Evolutionary conservation across 2,797 vertebrate genomes (phyloP).

Genomic region (Acanthurus lineatus): DNA sequence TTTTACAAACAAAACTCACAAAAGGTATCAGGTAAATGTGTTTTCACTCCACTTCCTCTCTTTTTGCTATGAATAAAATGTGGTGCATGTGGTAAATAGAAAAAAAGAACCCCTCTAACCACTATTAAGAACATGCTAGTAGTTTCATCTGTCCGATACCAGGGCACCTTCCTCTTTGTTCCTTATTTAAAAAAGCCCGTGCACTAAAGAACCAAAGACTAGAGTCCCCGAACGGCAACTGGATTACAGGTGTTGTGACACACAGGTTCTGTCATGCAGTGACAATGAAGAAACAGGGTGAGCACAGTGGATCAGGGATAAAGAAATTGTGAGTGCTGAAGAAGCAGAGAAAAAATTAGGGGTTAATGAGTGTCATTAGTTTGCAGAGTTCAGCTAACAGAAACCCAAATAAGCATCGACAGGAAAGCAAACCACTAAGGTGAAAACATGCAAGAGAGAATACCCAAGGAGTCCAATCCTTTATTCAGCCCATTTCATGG

Average conservation of each 20-base stretch:
- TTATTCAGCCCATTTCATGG: neutral
- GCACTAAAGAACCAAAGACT: constrained; percentile 34
- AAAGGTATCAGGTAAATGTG: no score
- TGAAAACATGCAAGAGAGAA: constrained; percentile 42
- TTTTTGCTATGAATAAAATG: constrained; percentile 12
- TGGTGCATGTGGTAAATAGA: constrained; percentile 12
- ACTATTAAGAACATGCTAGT: constrained; percentile 30
- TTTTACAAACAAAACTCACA: neutral
- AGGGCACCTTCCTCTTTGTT: neutral
- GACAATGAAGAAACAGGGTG: constrained; percentile 8
- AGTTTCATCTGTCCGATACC: neutral
- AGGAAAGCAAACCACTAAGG: constrained; percentile 9
- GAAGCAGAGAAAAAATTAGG: constrained; percentile 63
- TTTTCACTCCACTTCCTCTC: no score
- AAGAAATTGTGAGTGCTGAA: constrained; percentile 31
- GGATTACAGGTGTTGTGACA: neutral
- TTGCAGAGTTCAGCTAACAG: constrained; percentile 55
- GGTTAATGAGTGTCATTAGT: constrained; percentile 78
- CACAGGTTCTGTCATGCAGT: constrained; percentile 41
- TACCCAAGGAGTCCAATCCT: constrained; percentile 10
- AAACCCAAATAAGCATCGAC: neutral
- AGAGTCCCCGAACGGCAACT: constrained; percentile 5
- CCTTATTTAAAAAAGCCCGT: neutral
- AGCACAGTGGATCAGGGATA: constrained; percentile 19
- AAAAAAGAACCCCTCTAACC: neutral